A percentile compares a stretch with the other conserved stretches of the same genome.
phyloP scores from a whole-genome alignment of 1,140 invertebrate genomes.

The Drosophila kepulauana region DNA sequence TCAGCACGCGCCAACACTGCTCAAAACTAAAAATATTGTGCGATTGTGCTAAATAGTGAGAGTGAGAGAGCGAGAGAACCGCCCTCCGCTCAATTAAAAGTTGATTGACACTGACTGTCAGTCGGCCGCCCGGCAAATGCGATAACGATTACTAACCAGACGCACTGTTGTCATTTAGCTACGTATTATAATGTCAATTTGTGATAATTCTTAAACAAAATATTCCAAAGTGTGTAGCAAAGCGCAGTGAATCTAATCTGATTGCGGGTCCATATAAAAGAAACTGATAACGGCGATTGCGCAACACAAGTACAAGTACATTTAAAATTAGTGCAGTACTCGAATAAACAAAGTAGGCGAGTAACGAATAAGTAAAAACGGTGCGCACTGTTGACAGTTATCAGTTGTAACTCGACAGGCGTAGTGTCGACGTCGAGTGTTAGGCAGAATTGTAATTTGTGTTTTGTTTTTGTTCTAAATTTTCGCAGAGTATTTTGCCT shows the following conservation, averaged over 20 bases:
- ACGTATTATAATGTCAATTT: conserved; percentile 9
- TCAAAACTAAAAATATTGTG: conserved; percentile 9
- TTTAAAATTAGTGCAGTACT: conserved; percentile 33
- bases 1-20: conserved; percentile 29
- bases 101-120: conserved; percentile 40
- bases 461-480: conserved; percentile 22
- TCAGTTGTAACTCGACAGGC: conserved; percentile 45
- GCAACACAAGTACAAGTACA: conserved; percentile 49
- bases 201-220: conserved; percentile 16
- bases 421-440: conserved; percentile 7
- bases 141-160: conserved; percentile 66
- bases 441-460: conserved; percentile 36
- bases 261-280: conserved; percentile 30
- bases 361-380: conserved; percentile 29
- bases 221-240: conserved; percentile 23
- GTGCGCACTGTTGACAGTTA: conserved; percentile 49
- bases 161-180: conserved; percentile 22
- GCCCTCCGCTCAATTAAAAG: conserved; percentile 28
- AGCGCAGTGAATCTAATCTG: conserved; percentile 56
- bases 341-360: not conserved
- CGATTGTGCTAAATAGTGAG: conserved; percentile 1
- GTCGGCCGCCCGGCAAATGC: conserved; percentile 38
- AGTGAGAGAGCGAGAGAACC: conserved; percentile 7
- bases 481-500: not conserved
- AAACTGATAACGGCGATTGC: conserved; percentile 66